Evolutionary conservation across 2,113 vertebrate species (phyloP).

Genomic region (Amblyornis subalaris): DNA sequence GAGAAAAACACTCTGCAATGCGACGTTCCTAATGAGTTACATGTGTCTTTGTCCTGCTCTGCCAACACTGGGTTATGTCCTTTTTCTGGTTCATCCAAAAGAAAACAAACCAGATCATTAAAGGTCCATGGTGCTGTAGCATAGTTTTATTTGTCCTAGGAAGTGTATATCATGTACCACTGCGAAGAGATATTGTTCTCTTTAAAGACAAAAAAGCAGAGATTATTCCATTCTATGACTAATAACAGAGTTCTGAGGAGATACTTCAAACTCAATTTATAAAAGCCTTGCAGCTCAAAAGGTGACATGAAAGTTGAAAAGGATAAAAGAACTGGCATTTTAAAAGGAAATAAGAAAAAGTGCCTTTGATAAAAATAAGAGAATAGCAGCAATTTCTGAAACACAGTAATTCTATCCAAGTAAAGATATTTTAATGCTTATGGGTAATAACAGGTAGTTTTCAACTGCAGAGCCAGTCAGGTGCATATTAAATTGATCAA

Average conservation of each 20-base stretch:
- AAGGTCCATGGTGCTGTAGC: neutral
- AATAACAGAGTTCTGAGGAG: constrained; percentile 15
- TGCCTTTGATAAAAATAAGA: neutral
- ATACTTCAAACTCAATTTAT: constrained; percentile 36
- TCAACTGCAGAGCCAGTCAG: neutral
- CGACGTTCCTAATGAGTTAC: neutral
- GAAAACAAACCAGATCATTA: neutral
- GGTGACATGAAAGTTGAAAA: constrained; percentile 45
- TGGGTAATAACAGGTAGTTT: neutral
- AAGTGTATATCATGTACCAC: neutral
- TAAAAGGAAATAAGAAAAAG: neutral
- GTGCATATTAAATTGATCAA: neutral
- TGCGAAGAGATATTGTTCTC: neutral
- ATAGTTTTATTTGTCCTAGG: neutral
- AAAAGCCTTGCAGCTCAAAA: constrained; percentile 22
- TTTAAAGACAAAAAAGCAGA: neutral
- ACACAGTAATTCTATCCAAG: neutral
- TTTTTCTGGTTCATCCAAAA: neutral
- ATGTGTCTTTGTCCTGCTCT: neutral
- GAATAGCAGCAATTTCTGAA: constrained; percentile 9
- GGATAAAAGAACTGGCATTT: constrained; percentile 16
- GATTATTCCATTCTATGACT: neutral
- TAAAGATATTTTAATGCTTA: neutral
- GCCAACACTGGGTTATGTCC: neutral
- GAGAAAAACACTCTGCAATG: fast-evolving